Evolutionary conservation across 1,140 invertebrate species (phyloP), one percentile per base, ranked within the genome.

Genomic region (Ceratina japonica): DNA sequence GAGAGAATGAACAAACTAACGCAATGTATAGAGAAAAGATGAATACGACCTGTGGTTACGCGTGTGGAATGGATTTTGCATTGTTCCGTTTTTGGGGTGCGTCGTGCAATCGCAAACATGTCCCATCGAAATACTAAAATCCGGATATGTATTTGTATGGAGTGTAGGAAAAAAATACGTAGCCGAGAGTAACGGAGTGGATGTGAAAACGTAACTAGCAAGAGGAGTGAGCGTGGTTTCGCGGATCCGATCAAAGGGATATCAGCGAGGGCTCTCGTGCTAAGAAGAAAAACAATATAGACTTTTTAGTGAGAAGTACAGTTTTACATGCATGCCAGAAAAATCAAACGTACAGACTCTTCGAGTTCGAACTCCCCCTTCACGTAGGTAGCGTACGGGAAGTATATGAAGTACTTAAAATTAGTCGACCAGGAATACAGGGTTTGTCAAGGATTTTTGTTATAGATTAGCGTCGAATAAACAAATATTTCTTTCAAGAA

Each of bases 141-240:
- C 73, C 70, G 75, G 81, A 52, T 82, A 52, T 82, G 70, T 87
- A 72, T 89, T 85, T 90, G 84, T 87, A 82, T 82, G 83, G 86
- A 78, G 83, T 90, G 66, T 88, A 90, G 89, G 89, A 54, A 90
- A 90, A 89, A 88, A 83, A 85, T 86, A 89, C 81, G 73, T 88
- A 83, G 86, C 86, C 54, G 88, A 86, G 76, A 75, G 70, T 81
- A 80, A 80, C 69, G 75, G 68, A 61, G 81, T 84, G 75, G 87
- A 88, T 82, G 84, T 86, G 70, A 90, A 90, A 90, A 82, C 83
- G 72, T 90, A 89, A 71, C 56, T 81, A 72, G 37, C n/a, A 76
- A 74, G 65, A 61, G 22, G 69, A 37, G 73, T 58, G 87, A 86
- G 22, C 74, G 51, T 62, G 51, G 66, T 81, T 73, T 71, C 56